A percentile compares a stretch with the other conserved stretches of the same genome.
Conservation (phyloP, 2,888 invertebrate species). For the Cephus spinipes region DNA sequence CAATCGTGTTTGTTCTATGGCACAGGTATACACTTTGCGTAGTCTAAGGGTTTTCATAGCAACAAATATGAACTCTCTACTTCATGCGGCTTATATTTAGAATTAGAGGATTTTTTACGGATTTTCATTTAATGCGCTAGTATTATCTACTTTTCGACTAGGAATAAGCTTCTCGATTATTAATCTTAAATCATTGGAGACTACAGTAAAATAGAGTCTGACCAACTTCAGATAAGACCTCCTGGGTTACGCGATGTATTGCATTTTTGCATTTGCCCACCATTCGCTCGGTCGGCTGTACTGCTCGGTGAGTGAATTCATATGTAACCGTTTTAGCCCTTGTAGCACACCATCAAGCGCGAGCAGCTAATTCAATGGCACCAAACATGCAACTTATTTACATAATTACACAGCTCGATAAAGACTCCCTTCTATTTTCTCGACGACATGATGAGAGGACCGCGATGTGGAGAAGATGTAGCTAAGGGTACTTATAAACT, state of each 20-base stretch:
- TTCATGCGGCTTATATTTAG: background rate
- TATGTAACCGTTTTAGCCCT: conserved; percentile 10
- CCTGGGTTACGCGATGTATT: background rate
- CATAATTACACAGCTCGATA: conserved; percentile 49
- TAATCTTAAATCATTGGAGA: background rate
- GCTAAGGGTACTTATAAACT: background rate
- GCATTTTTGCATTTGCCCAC: background rate
- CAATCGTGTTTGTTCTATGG: background rate
- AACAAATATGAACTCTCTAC: background rate
- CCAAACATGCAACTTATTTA: conserved; percentile 51
- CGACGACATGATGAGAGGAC: conserved; percentile 8
- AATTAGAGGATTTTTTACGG: background rate
- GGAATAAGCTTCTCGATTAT: background rate
- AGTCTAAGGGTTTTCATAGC: background rate
- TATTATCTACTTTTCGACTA: background rate
- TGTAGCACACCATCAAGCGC: conserved; percentile 26
- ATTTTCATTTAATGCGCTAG: background rate
- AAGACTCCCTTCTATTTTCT: conserved; percentile 44
- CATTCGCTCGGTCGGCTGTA: no score
- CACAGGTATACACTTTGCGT: background rate
- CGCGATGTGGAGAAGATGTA: background rate
- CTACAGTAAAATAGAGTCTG: background rate
- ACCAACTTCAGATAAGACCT: background rate
- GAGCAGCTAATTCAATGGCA: conserved; percentile 45
- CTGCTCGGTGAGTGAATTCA: background rate